Evolutionary conservation across 2,888 invertebrate genomes (phyloP).

Genomic region (Perdita meconis): DNA sequence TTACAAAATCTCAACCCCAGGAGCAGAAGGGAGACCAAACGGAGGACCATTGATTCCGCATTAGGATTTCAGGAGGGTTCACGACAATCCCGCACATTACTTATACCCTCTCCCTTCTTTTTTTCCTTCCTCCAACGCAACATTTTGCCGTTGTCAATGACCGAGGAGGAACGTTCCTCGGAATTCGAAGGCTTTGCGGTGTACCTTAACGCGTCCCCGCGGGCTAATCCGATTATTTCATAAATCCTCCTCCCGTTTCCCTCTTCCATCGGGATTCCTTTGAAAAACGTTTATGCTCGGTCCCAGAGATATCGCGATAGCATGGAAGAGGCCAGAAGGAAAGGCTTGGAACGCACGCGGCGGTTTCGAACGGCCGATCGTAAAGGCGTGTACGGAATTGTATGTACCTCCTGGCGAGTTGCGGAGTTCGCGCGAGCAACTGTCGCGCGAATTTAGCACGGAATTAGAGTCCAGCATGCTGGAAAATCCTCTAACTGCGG

Average conservation of each 20-base stretch:
- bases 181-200: conserved; percentile 24
- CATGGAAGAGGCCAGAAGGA: no score
- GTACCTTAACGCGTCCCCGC: conserved; percentile 15
- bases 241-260: conserved; percentile 15
- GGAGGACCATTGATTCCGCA: conserved; percentile 44
- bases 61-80: conserved; percentile 39
- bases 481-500: conserved; percentile 66
- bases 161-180: background rate
- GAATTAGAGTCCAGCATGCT: conserved; percentile 46
- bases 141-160: conserved; percentile 21
- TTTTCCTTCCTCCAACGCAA: conserved; percentile 1
- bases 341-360: background rate
- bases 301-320: background rate
- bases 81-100: conserved; percentile 21
- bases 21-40: background rate
- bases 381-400: conserved; percentile 7
- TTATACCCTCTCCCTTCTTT: conserved; percentile 23
- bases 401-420: conserved; percentile 17
- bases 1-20: background rate
- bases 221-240: conserved; percentile 39
- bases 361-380: conserved; percentile 2
- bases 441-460: conserved; percentile 25
- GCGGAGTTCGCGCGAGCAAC: conserved; percentile 3
- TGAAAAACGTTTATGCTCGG: conserved; percentile 4
- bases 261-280: background rate